Evolutionary conservation across 2,797 vertebrate genomes (phyloP).

Genomic region (Diplodus puntazzo): DNA sequence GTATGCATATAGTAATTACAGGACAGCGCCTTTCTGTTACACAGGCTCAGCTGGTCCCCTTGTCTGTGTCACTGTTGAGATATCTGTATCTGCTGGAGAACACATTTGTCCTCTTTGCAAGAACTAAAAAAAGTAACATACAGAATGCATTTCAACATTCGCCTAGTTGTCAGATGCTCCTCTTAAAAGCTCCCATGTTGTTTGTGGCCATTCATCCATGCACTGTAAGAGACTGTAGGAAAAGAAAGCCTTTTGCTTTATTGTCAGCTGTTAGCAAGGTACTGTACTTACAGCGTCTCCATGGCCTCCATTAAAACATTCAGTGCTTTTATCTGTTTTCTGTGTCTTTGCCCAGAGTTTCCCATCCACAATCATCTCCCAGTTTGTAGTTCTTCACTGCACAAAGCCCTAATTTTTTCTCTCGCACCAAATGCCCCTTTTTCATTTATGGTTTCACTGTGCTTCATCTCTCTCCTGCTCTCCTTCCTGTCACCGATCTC

Average conservation of each 20-base stretch:
- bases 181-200: slow-evolving; percentile 49
- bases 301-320: slow-evolving; percentile 36
- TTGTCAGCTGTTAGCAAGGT: slow-evolving; percentile 39
- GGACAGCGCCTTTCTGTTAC: background rate
- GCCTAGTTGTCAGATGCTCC: slow-evolving; percentile 25
- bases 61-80: slow-evolving; percentile 1
- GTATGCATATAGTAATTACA: background rate
- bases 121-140: background rate
- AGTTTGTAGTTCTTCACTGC: slow-evolving; percentile 41
- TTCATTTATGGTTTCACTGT: slow-evolving; percentile 33
- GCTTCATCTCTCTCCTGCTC: slow-evolving; percentile 12
- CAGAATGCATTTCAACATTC: background rate
- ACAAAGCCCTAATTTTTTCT: slow-evolving; percentile 12
- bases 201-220: slow-evolving; percentile 47
- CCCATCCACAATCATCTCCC: slow-evolving; percentile 29
- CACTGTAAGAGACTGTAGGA: slow-evolving; percentile 38
- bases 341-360: slow-evolving; percentile 3
- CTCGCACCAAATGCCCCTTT: background rate
- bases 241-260: slow-evolving; percentile 42
- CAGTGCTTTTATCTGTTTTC: slow-evolving; percentile 40
- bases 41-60: background rate
- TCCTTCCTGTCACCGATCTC: background rate
- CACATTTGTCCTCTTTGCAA: slow-evolving; percentile 8
- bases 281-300: slow-evolving; percentile 50
- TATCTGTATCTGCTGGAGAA: slow-evolving; percentile 1